A percentile compares a stretch with the other conserved stretches of the same genome.
These are phyloP conservation scores for Drosophila barbarae DNA, from an alignment of 2,888 invertebrate genomes.

Conservation along the genomic window DNA sequence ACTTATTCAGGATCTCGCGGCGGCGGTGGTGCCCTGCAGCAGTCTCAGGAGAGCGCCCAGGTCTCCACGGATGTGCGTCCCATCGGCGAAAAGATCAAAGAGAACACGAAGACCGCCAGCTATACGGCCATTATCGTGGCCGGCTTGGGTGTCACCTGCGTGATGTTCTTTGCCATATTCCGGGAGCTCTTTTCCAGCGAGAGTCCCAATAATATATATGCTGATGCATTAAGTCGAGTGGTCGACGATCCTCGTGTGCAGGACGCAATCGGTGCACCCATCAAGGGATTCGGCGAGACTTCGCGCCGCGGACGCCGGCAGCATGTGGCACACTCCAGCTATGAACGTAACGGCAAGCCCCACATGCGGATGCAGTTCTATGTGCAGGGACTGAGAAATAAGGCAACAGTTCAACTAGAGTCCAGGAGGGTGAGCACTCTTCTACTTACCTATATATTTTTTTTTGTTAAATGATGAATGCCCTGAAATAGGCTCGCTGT, in stretches of 20 bases:
- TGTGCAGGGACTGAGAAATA: slow-evolving; percentile 89
- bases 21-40: slow-evolving; percentile 45
- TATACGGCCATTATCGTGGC: slow-evolving; percentile 90
- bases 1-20: slow-evolving; percentile 13
- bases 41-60: slow-evolving; percentile 53
- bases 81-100: slow-evolving; percentile 89
- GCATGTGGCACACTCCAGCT: slow-evolving; percentile 90
- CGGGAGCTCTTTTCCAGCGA: slow-evolving; percentile 92
- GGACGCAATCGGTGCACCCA: slow-evolving; percentile 92
- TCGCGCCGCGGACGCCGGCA: slow-evolving; percentile 89
- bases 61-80: slow-evolving; percentile 83
- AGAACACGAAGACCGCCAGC: slow-evolving; percentile 92
- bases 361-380: slow-evolving; percentile 95
- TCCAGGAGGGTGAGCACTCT: slow-evolving; percentile 85
- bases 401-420: slow-evolving; percentile 92
- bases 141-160: slow-evolving; percentile 89
- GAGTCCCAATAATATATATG: slow-evolving; percentile 92
- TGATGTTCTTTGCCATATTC: slow-evolving; percentile 91
- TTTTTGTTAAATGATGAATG: neutral
- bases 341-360: slow-evolving; percentile 86
- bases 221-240: slow-evolving; percentile 88
- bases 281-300: slow-evolving; percentile 94
- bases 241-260: slow-evolving; percentile 87
- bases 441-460: neutral
- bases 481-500: slow-evolving; percentile 84